Evolutionary conservation across 2,888 invertebrate genomes (phyloP).

Genomic region (Acleris laterana): DNA sequence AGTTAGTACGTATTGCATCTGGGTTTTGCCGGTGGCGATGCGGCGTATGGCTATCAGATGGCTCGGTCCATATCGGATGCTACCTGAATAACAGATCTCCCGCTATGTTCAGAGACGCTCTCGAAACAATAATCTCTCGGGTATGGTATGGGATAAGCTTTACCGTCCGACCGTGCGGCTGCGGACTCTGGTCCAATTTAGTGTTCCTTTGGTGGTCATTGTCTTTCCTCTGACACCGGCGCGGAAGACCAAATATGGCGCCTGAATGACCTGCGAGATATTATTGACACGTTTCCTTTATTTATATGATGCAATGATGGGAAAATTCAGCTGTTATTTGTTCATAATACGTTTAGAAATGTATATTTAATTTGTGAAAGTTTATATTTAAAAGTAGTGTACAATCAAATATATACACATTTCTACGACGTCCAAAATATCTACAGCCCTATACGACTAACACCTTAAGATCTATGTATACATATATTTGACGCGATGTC

Average conservation of each 20-base stretch:
- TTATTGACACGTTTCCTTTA: constrained; percentile 30
- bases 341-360: no score
- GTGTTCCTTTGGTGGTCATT: constrained; percentile 35
- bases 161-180: constrained; percentile 15
- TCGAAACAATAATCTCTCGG: constrained; percentile 60
- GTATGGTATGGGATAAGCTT: constrained; percentile 24
- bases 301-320: background rate
- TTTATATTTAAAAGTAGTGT: no score
- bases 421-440: no score
- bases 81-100: constrained; percentile 47
- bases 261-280: constrained; percentile 35
- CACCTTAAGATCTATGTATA: no score
- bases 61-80: constrained; percentile 68
- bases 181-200: constrained; percentile 32
- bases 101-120: constrained; percentile 54
- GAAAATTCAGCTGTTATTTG: no score
- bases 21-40: constrained; percentile 52
- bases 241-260: constrained; percentile 34
- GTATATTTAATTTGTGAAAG: no score
- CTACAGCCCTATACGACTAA: no score
- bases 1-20: constrained; percentile 46
- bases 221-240: constrained; percentile 34
- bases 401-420: no score
- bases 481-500: no score
- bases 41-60: constrained; percentile 66